Evolutionary conservation across 2,113 vertebrate species (phyloP).

Genomic region (Crocuta crocuta): DNA sequence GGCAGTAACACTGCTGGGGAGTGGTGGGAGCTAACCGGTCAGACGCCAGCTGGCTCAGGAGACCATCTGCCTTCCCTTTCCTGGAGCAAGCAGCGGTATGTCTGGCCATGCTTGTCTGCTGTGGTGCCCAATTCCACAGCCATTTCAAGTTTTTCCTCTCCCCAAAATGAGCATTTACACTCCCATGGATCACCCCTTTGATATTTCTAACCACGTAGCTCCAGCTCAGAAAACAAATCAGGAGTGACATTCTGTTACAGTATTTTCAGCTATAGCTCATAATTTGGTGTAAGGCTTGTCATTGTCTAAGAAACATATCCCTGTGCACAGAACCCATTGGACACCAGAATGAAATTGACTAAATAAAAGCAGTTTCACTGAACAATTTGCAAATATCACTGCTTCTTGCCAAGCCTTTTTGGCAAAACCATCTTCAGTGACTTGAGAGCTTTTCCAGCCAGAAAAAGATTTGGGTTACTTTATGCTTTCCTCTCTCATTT

Average conservation of each 20-base stretch:
- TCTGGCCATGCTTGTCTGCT: slow-evolving; percentile 65
- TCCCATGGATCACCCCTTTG: slow-evolving; percentile 57
- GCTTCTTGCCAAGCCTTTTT: slow-evolving; percentile 84
- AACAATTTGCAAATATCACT: slow-evolving; percentile 83
- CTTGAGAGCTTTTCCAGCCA: slow-evolving; percentile 81
- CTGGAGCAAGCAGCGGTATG: slow-evolving; percentile 30
- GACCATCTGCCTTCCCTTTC: neutral
- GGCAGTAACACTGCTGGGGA: neutral
- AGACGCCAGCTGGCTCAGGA: slow-evolving; percentile 60
- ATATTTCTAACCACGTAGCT: slow-evolving; percentile 43
- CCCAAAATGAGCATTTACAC: slow-evolving; percentile 9
- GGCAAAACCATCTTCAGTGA: slow-evolving; percentile 81
- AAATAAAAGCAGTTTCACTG: slow-evolving; percentile 72
- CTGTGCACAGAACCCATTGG: slow-evolving; percentile 21
- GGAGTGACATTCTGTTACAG: slow-evolving; percentile 25
- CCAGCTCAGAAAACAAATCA: slow-evolving; percentile 59
- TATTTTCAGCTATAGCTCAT: slow-evolving; percentile 63
- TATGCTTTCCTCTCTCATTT: slow-evolving; percentile 78
- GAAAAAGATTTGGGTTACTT: slow-evolving; percentile 82
- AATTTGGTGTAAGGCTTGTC: slow-evolving; percentile 67
- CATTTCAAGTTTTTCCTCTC: slow-evolving; percentile 64
- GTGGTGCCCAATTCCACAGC: slow-evolving; percentile 67
- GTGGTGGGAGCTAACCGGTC: slow-evolving; percentile 28
- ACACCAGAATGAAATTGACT: slow-evolving; percentile 60
- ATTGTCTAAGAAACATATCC: slow-evolving; percentile 68